Conservation (phyloP, 2,113 vertebrate genomes). For the Platycercus adscitus region DNA sequence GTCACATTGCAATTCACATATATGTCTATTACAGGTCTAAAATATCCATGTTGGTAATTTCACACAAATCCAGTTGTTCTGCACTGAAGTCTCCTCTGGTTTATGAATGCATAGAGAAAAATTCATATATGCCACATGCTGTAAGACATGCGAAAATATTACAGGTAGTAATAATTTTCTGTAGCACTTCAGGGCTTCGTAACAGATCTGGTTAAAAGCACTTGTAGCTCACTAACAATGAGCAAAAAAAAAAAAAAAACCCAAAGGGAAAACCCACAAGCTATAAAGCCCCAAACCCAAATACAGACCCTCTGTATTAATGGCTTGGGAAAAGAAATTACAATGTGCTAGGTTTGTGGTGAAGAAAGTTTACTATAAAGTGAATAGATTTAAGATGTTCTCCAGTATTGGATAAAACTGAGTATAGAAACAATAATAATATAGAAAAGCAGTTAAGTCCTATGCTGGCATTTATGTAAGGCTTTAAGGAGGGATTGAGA, state of each 20-base stretch:
- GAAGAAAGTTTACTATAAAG: background rate
- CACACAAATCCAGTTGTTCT: background rate
- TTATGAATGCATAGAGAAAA: background rate
- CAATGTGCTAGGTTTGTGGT: background rate
- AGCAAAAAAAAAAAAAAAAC: background rate
- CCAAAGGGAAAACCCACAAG: background rate
- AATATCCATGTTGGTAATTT: background rate
- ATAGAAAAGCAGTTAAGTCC: background rate
- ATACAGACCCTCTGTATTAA: background rate
- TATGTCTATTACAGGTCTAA: background rate
- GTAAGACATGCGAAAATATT: background rate
- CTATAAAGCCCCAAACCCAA: background rate
- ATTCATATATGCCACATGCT: background rate
- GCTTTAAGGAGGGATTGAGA: background rate
- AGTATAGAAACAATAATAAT: background rate
- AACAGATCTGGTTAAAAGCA: background rate
- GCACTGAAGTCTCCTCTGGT: background rate
- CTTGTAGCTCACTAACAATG: background rate
- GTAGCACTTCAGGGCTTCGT: background rate
- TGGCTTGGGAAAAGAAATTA: background rate
- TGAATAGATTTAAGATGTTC: background rate
- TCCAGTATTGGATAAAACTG: background rate
- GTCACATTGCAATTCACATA: background rate
- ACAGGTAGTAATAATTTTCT: background rate
- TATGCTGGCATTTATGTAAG: background rate